phyloP scores from a whole-genome alignment of 1,140 invertebrate species.

The Geopemphigus sp. region DNA sequence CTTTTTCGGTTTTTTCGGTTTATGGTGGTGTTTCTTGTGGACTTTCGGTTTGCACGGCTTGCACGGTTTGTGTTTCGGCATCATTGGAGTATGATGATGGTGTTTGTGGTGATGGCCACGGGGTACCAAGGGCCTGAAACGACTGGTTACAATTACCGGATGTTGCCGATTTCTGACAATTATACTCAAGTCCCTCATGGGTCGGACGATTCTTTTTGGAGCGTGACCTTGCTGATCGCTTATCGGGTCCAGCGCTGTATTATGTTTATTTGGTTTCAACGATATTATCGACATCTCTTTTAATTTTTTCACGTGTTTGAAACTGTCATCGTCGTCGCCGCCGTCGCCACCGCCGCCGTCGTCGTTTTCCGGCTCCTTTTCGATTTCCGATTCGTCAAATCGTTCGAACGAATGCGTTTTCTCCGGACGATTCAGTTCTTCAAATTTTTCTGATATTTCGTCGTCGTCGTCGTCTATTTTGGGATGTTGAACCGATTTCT shows the following conservation, averaged over 20 bases:
- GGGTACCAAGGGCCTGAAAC: constrained; percentile 7
- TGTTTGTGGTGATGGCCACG: not conserved
- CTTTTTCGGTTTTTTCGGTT: constrained; percentile 38
- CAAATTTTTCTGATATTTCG: not conserved
- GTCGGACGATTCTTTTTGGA: constrained; percentile 5
- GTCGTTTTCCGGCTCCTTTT: not conserved
- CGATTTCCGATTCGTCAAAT: not conserved
- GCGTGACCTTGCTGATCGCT: not conserved
- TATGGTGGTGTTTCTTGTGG: constrained; percentile 16
- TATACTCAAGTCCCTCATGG: constrained; percentile 30
- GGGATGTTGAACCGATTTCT: not conserved
- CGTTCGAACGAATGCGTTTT: constrained; percentile 10
- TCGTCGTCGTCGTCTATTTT: constrained; percentile 8
- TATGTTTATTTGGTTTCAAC: constrained; percentile 20
- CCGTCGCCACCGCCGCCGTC: too few species aligned
- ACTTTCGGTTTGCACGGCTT: constrained; percentile 31
- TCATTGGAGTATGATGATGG: not conserved
- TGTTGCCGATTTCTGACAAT: constrained; percentile 9
- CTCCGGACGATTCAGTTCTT: not conserved
- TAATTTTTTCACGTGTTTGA: constrained; percentile 24
- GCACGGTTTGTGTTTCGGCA: constrained; percentile 40
- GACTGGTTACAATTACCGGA: constrained; percentile 5
- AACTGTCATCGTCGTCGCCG: not conserved
- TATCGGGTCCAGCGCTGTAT: constrained; percentile 2
- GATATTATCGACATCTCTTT: constrained; percentile 23